These are phyloP conservation scores for Erebia aethiops DNA, from an alignment of 2,888 invertebrate genomes.

Conservation along the genomic window DNA sequence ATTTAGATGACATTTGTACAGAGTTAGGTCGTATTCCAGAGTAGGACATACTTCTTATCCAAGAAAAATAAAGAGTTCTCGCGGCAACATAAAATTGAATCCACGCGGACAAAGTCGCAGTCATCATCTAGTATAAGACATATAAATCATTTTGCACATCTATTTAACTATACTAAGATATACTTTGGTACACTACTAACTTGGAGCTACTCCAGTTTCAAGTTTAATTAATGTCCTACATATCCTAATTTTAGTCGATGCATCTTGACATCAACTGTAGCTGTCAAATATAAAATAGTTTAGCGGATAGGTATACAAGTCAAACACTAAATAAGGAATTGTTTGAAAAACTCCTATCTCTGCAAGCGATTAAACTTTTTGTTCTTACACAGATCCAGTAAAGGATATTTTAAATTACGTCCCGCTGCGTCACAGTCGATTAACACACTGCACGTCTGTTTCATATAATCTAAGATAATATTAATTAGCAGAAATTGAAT, in stretches of 20 bases:
- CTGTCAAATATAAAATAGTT: background rate
- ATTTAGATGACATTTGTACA: too few relatives aligned
- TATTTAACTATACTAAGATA: too few relatives aligned
- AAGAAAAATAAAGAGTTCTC: too few relatives aligned
- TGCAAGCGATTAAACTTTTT: constrained; percentile 35
- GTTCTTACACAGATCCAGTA: constrained; percentile 15
- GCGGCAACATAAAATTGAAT: too few relatives aligned
- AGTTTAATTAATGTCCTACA: background rate
- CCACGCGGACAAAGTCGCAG: too few relatives aligned
- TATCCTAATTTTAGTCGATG: too few relatives aligned
- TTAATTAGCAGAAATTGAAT: background rate
- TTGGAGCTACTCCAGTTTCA: constrained; percentile 24
- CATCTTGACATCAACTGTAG: too few relatives aligned
- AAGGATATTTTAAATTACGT: constrained; percentile 33
- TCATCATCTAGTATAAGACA: too few relatives aligned
- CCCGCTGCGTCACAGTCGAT: constrained; percentile 26
- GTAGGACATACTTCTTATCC: too few relatives aligned
- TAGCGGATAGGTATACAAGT: background rate
- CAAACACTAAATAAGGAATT: constrained; percentile 36
- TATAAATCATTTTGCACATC: too few relatives aligned
- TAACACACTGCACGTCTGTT: constrained; percentile 14
- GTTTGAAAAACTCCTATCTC: constrained; percentile 28
- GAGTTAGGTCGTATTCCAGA: too few relatives aligned
- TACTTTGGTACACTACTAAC: too few relatives aligned
- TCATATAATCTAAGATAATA: background rate